Conservation (phyloP, 2,113 vertebrate species). For the Cranoglanis bouderius region DNA sequence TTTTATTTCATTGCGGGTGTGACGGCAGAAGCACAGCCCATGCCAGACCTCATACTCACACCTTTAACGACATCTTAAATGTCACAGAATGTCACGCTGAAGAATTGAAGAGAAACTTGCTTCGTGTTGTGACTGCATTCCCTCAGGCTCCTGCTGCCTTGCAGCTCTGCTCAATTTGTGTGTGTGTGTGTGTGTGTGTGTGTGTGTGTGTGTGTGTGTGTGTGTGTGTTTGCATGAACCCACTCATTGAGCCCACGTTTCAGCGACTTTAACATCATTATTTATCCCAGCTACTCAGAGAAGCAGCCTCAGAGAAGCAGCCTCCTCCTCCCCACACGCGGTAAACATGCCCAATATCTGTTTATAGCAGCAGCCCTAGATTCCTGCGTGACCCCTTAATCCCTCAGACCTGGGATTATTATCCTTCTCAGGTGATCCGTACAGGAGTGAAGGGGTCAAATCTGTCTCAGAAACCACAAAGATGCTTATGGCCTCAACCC, state of each 20-base stretch:
- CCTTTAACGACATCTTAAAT: constrained; percentile 81
- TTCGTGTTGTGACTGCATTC: constrained; percentile 10
- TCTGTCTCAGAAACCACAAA: background rate
- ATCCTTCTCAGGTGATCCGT: background rate
- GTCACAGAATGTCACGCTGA: constrained; percentile 76
- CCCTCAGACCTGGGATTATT: background rate
- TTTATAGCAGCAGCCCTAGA: background rate
- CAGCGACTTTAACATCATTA: constrained; percentile 61
- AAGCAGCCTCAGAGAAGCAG: constrained; percentile 54
- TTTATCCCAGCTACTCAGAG: constrained; percentile 67
- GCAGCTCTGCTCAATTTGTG: background rate
- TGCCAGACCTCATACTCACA: constrained; percentile 57
- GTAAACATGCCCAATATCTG: background rate
- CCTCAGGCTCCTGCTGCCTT: constrained; percentile 7
- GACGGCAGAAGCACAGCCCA: constrained; percentile 51
- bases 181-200: constrained; percentile 2
- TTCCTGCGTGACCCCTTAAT: background rate
- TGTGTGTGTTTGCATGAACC: background rate
- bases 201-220: constrained; percentile 12
- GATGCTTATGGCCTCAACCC: no score
- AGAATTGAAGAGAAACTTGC: constrained; percentile 59
- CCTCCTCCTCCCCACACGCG: background rate
- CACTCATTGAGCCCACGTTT: constrained; percentile 68
- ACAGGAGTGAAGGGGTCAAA: background rate
- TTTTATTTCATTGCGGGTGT: constrained; percentile 60